These are phyloP conservation scores for Cecropterus lyciades DNA, from an alignment of 1,140 invertebrate genomes.

Conservation along the genomic window DNA sequence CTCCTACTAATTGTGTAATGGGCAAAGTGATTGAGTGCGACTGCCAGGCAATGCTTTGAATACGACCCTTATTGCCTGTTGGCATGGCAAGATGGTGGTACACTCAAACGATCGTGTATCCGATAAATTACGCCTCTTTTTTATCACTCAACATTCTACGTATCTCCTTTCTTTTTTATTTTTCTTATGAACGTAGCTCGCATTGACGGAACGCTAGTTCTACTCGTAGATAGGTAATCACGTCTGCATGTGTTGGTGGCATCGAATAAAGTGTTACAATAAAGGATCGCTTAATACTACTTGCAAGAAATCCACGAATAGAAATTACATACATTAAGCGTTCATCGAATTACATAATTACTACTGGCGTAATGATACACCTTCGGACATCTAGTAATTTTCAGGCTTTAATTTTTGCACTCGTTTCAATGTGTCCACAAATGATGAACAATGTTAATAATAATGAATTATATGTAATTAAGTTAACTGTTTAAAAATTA, in stretches of 20 bases:
- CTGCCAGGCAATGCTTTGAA: slow-evolving; percentile 30
- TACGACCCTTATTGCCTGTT: slow-evolving; percentile 35
- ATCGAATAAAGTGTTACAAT: slow-evolving; percentile 56
- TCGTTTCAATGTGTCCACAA: slow-evolving; percentile 47
- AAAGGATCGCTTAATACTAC: slow-evolving; percentile 47
- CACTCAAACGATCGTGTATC: slow-evolving; percentile 40
- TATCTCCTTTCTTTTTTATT: slow-evolving; percentile 36
- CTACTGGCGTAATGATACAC: slow-evolving; percentile 52
- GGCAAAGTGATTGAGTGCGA: slow-evolving; percentile 47
- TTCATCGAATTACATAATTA: slow-evolving; percentile 69
- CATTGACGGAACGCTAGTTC: slow-evolving; percentile 13
- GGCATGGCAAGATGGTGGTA: slow-evolving; percentile 31
- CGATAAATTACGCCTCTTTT: slow-evolving; percentile 41
- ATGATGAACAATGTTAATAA: slow-evolving; percentile 48
- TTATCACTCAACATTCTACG: slow-evolving; percentile 40
- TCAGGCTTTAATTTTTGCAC: slow-evolving; percentile 48
- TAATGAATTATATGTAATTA: slow-evolving; percentile 54
- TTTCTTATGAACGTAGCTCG: slow-evolving; percentile 14
- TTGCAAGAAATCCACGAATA: slow-evolving; percentile 30
- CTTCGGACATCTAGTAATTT: slow-evolving; percentile 57
- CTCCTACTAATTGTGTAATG: slow-evolving; percentile 55
- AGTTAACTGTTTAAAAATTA: slow-evolving; percentile 53
- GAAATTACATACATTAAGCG: slow-evolving; percentile 69
- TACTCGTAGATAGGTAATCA: slow-evolving; percentile 2
- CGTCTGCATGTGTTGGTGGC: slow-evolving; percentile 11